Base-by-base conservation (phyloP, 2,113 vertebrate species). In the Dipodomys merriami region DNA sequence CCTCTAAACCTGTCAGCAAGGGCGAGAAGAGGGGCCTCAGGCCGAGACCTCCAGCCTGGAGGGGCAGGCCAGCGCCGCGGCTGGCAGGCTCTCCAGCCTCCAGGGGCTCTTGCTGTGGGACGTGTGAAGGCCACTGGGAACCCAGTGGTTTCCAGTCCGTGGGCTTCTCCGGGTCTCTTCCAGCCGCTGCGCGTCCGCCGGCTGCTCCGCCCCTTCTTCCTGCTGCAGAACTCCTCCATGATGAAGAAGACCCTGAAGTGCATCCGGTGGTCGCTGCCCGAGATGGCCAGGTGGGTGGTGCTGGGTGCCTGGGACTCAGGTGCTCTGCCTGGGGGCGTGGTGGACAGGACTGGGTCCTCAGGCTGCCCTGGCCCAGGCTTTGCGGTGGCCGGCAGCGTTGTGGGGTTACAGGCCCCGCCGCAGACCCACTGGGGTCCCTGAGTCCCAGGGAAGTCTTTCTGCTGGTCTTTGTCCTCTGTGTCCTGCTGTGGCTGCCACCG, bases 231-330 rank as follows among this genome's bases (percentile, higher is more conserved):
- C 96, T 99, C 99, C 6, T 99, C 99, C 6, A 98, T 99, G 95
- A 99, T 99, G 99, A 99, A 99, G 97, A 99, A 99, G 97, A 99
- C 99, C 0, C 97, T 99, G 67, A 99, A 99, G 96, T 99, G 99
- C 77, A 98, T 99, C 86, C 98, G 99, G 93, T 98, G 98, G 90
- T 99, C 99, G 0, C 96, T 99, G 93, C 99, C 99, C 11, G 99
- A 99, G 95, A 99, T 99, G 94, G 98, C 98, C 64, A 99, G 99
- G 99, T 99, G 19, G 96, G 53, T 25, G 23, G 44, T 22, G 53
- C 76, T 9, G 22, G 62, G 35, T 35, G 29, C 30, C 30, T 2
- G 57, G 62, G 69, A 16, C 44, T 30, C 25, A 30, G 29, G n/a
- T 7, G n/a, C 49, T 13, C n/a, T 20, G 25, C 69, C 69, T 16